Percentiles rank a stretch among this genome's conserved stretches.
Evolutionary conservation across 2,113 vertebrate genomes (phyloP).

Genomic region (Pollachius pollachius): DNA sequence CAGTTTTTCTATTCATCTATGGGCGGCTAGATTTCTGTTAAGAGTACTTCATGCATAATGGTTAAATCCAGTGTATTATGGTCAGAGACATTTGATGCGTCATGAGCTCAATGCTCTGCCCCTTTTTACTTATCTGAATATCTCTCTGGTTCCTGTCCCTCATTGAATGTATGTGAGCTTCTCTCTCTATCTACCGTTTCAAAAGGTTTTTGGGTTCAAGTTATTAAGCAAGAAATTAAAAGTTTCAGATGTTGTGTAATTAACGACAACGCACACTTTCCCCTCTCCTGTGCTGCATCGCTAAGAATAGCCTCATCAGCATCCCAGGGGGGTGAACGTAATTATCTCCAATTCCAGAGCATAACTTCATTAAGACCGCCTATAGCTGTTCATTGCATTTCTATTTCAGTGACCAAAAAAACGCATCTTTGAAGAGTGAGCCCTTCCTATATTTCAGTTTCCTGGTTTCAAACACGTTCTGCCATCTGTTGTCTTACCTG

Average conservation of each 20-base stretch:
- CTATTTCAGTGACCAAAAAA: neutral
- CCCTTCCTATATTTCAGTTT: neutral
- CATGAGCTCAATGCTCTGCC: no score
- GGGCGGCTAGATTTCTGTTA: no score
- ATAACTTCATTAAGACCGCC: constrained; percentile 3
- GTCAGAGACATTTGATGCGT: no score
- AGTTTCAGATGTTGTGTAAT: constrained; percentile 21
- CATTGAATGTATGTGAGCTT: no score
- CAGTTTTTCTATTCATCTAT: no score
- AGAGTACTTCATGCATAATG: no score
- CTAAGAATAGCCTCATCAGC: constrained; percentile 13
- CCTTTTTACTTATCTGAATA: no score
- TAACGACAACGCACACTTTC: constrained; percentile 15
- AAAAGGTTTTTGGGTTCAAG: no score
- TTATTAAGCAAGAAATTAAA: constrained; percentile 12
- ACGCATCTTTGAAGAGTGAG: neutral
- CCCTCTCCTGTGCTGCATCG: constrained; percentile 1
- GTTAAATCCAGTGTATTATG: no score
- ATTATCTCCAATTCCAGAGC: constrained; percentile 21
- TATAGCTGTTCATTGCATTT: constrained; percentile 16
- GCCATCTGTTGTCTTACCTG: neutral
- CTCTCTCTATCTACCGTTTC: no score
- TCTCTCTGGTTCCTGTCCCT: no score
- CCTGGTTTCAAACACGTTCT: neutral
- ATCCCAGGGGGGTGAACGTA: constrained; percentile 18